A percentile compares a stretch with the other conserved stretches of the same genome.
phyloP scores from a whole-genome alignment of 2,888 invertebrate genomes.

The Drosophila prolongata region DNA sequence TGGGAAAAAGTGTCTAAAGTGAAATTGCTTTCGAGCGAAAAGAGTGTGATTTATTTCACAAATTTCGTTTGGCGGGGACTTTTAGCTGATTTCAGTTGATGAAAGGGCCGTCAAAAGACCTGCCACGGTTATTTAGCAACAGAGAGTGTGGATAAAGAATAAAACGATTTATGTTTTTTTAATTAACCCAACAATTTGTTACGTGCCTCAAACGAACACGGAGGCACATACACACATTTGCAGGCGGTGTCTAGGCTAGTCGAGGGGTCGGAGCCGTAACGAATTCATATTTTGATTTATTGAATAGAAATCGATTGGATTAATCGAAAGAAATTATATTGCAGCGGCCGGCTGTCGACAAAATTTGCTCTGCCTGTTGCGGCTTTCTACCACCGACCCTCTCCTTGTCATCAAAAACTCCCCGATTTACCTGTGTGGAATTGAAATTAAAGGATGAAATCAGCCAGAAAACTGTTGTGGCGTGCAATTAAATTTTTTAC shows the following conservation, averaged over 20 bases:
- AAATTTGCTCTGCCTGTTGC: constrained; percentile 52
- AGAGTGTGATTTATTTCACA: constrained; percentile 18
- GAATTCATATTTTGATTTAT: constrained; percentile 82
- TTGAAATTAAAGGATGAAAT: constrained; percentile 73
- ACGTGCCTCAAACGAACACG: constrained; percentile 79
- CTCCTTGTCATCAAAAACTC: constrained; percentile 10
- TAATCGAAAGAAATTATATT: constrained; percentile 75
- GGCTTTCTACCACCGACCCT: constrained; percentile 34
- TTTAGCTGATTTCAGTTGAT: constrained; percentile 52
- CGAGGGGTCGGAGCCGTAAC: constrained; percentile 74
- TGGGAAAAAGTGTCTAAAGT: constrained; percentile 29
- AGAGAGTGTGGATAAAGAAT: constrained; percentile 55
- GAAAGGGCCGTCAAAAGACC: constrained; percentile 66
- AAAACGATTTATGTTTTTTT: constrained; percentile 84
- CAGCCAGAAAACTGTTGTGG: constrained; percentile 66
- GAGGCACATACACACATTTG: constrained; percentile 36
- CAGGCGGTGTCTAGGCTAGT: constrained; percentile 24
- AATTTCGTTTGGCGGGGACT: constrained; percentile 47
- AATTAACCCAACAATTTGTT: constrained; percentile 84
- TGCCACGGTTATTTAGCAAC: constrained; percentile 65
- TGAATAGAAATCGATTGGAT: constrained; percentile 81
- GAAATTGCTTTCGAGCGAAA: constrained; percentile 51
- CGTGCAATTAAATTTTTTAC: constrained; percentile 63
- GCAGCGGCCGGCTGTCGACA: constrained; percentile 50
- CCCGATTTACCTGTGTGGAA: constrained; percentile 38